phyloP scores from a whole-genome alignment of 2,888 invertebrate genomes.

The Trichopria drosophilae region DNA sequence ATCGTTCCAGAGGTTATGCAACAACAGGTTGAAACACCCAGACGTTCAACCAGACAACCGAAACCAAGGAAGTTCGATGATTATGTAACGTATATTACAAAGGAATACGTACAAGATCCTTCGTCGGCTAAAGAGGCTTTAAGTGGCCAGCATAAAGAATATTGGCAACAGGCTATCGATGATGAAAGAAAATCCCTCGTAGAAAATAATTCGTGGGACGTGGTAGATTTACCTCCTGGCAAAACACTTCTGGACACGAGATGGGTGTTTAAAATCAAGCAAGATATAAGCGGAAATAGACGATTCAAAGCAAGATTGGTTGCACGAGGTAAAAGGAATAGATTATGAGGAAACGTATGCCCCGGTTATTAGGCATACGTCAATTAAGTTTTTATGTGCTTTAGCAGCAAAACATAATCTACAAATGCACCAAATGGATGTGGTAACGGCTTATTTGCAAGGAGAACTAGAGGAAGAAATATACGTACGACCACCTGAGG shows the following conservation, averaged over 20 bases:
- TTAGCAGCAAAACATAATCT: conserved; percentile 32
- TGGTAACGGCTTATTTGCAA: conserved; percentile 40
- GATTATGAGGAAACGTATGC: conserved; percentile 37
- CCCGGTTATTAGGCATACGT: conserved; percentile 33
- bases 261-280: neutral
- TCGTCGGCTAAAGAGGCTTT: no score
- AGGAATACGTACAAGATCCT: no score
- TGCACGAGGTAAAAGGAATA: conserved; percentile 34
- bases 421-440: conserved; percentile 39
- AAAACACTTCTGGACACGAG: no score
- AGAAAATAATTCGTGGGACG: no score
- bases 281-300: conserved; percentile 3
- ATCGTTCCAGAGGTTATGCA: no score
- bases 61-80: conserved; percentile 10
- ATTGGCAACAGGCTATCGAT: no score
- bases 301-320: conserved; percentile 37
- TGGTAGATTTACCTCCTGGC: no score
- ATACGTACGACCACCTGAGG: no score
- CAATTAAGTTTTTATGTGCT: conserved; percentile 34
- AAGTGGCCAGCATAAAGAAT: no score
- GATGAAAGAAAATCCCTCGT: no score
- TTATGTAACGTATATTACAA: conserved; percentile 10
- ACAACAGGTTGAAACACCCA: no score
- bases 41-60: conserved; percentile 9
- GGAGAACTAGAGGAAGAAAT: conserved; percentile 38